Percentiles rank a stretch among this genome's conserved stretches.
Evolutionary conservation across 2,113 vertebrate genomes (phyloP).

Genomic region (Nesospiza acunhae): DNA sequence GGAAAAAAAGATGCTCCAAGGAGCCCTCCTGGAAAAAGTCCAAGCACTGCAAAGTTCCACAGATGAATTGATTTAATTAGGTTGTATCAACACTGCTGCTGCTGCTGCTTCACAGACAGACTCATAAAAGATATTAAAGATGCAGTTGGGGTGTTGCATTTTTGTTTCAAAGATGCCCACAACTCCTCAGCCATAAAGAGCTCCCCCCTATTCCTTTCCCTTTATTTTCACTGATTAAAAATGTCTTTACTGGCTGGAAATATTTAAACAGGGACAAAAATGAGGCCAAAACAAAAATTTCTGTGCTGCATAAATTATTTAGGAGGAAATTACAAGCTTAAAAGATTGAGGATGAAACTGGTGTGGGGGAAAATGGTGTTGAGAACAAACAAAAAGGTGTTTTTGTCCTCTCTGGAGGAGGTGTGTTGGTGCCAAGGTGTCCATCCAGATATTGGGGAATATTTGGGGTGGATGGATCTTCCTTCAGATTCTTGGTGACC

Average conservation of each 20-base stretch:
- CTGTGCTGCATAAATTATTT: neutral
- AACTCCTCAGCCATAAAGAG: conserved; percentile 4
- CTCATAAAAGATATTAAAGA: conserved; percentile 54
- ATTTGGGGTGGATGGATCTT: neutral
- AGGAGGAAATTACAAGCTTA: neutral
- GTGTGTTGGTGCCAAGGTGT: neutral
- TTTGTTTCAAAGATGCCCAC: conserved; percentile 5
- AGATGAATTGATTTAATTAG: conserved; percentile 77
- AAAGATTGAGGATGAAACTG: neutral
- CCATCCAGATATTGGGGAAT: neutral
- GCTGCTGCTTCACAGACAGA: conserved; percentile 1
- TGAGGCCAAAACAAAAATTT: neutral
- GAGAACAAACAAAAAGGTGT: neutral
- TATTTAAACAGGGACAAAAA: neutral
- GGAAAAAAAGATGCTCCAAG: conserved; percentile 60
- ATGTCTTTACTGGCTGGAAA: neutral
- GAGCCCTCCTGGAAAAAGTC: conserved; percentile 63
- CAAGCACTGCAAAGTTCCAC: conserved; percentile 43
- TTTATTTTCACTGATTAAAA: neutral
- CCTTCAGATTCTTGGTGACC: neutral
- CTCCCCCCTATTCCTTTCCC: neutral
- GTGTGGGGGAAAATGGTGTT: neutral
- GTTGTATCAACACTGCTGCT: conserved; percentile 24
- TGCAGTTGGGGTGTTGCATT: neutral
- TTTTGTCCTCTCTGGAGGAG: neutral